Percentiles rank a stretch among this genome's conserved stretches.
phyloP scores from a whole-genome alignment of 2,113 vertebrate species.

The Ranitomeya imitator region DNA sequence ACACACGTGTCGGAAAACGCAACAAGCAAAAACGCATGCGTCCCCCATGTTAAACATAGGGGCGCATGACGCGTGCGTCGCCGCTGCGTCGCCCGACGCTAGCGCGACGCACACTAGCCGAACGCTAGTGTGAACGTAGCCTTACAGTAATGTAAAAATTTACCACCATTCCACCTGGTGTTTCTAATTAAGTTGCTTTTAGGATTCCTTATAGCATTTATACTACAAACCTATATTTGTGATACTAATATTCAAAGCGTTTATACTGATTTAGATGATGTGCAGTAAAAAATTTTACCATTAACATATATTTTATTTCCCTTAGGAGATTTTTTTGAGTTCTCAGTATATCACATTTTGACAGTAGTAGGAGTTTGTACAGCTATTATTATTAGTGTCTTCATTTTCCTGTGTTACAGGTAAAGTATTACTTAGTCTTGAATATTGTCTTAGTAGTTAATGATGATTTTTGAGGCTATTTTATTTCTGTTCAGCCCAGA shows the following conservation, averaged over 20 bases:
- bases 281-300: neutral
- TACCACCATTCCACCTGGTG: no score
- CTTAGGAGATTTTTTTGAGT: neutral
- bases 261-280: neutral
- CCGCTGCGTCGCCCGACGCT: no score
- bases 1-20: no score
- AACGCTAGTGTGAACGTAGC: no score
- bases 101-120: no score
- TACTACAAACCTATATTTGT: no score
- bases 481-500: neutral
- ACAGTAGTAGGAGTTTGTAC: neutral
- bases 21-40: no score
- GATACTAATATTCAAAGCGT: neutral
- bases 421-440: neutral
- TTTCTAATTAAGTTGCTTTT: no score
- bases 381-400: neutral
- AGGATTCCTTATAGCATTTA: no score
- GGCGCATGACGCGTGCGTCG: no score
- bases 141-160: no score
- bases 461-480: neutral
- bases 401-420: slow-evolving; percentile 3
- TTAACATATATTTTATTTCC: neutral
- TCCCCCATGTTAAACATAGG: no score
- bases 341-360: neutral
- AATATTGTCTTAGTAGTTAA: neutral